Evolutionary conservation across 64 coral and sea anemone genomes (phyloP), one percentile per base, ranked within the genome.

Genomic region (Catalaphyllia jardinei): DNA sequence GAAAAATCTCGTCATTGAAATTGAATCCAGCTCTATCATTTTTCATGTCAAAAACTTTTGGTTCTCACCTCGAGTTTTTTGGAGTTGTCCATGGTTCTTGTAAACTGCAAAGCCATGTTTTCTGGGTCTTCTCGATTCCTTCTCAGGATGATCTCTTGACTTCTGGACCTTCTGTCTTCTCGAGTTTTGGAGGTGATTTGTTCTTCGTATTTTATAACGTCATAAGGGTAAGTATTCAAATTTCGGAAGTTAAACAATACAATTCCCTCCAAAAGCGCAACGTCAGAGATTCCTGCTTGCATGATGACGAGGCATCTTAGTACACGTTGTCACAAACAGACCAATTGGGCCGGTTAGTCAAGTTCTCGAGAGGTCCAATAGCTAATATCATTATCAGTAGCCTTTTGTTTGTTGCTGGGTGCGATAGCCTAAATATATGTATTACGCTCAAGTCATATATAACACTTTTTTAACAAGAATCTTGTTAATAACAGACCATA

Each of bases 101-200:
- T n/a, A n/a, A n/a, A n/a, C n/a, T n/a, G n/a, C n/a, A n/a, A n/a
- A 49, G 63, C 62, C 81, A 84, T 84, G 42, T 71, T 84, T 51
- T 83, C 18, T 4, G 29, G 11, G 62, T 20, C 15, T 17, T 25
- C 24, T 22, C 29, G 19, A 24, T 29, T 18, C 2, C 17, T 11
- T 11, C 33, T 63, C 33, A 50, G 18, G 38, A 39, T 62, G n/a
- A 12, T 33, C 61, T 10, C 38, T 39, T 39, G 18, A 27, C n/a
- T n/a, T n/a, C n/a, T n/a, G n/a, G n/a, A n/a, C n/a, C n/a, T 9
- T 84, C 62, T 82, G 31, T 20, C 31, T 62, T 67, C 81, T 84
- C 39, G 63, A 84, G 81, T 84, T 22, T 50, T 71, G 10, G 7
- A 84, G 63, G 18, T 69, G 79, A 38, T 83, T 24, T 84, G 63